Evolutionary conservation across 2,888 invertebrate species (phyloP).

Genomic region (Melinaea menophilus): DNA sequence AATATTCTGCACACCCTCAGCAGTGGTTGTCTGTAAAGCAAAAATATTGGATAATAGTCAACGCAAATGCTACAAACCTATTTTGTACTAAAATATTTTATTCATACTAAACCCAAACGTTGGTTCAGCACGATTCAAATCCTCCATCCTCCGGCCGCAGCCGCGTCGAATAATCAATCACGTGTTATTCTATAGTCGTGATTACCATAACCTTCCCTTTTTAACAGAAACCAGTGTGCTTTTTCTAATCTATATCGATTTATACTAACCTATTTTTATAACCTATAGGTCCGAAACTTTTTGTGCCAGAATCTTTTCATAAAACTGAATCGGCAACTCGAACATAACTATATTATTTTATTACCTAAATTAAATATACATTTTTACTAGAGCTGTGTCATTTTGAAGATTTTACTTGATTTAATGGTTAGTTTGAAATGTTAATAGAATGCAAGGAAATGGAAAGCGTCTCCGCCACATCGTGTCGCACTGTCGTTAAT

Average conservation of each 20-base stretch:
- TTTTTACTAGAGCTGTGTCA: conserved; percentile 10
- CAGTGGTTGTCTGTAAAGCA: conserved; percentile 27
- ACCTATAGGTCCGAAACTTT: conserved; percentile 27
- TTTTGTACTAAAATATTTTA: conserved; percentile 6
- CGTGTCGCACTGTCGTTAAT: conserved; percentile 41
- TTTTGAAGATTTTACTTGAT: conserved; percentile 14
- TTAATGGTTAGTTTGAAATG: conserved; percentile 35
- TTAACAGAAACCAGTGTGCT: conserved; percentile 67
- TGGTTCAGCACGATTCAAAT: conserved; percentile 5
- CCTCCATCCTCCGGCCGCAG: conserved; percentile 13
- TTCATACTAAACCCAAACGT: conserved; percentile 1
- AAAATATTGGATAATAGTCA: conserved; percentile 14
- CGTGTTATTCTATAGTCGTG: conserved; percentile 62
- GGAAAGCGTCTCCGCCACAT: conserved; percentile 28
- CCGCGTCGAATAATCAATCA: conserved; percentile 64
- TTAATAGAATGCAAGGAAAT: conserved; percentile 33
- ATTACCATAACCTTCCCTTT: conserved; percentile 77
- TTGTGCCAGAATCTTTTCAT: background rate
- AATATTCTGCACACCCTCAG: conserved; percentile 47
- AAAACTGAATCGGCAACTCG: too few relatives aligned
- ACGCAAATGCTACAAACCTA: conserved; percentile 2
- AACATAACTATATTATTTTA: conserved; percentile 35
- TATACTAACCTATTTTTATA: conserved; percentile 60
- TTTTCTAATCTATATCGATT: conserved; percentile 71
- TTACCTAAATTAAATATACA: conserved; percentile 26